These are phyloP conservation scores for Clarias platycephalus DNA, from an alignment of 2,797 vertebrate species.

Conservation along the genomic window DNA sequence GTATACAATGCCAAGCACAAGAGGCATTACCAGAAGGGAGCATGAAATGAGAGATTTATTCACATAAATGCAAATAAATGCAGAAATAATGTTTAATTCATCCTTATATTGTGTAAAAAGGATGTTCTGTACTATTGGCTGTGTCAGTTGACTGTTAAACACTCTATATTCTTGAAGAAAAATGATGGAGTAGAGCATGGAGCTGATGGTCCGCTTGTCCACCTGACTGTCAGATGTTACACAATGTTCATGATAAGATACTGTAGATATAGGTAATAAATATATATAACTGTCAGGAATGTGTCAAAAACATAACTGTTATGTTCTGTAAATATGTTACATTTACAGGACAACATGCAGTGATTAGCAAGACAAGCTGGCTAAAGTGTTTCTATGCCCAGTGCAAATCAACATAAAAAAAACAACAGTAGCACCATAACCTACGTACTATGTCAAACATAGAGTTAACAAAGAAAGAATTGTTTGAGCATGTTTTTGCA, in stretches of 20 bases:
- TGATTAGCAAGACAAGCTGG: constrained; percentile 16
- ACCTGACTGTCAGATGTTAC: constrained; percentile 36
- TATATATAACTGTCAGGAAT: constrained; percentile 11
- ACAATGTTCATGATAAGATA: constrained; percentile 15
- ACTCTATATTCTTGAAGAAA: background rate
- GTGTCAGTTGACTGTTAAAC: background rate
- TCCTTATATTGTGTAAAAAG: background rate
- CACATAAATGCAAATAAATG: background rate
- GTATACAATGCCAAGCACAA: background rate
- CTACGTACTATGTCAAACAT: constrained; percentile 13
- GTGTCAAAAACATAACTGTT: constrained; percentile 5
- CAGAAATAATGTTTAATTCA: constrained; percentile 5
- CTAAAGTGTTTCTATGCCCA: constrained; percentile 15
- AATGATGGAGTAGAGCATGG: background rate
- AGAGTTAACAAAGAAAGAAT: constrained; percentile 1
- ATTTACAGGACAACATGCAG: background rate
- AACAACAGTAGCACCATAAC: constrained; percentile 1
- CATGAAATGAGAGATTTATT: constrained; percentile 8
- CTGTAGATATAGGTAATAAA: background rate
- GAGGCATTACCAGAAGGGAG: background rate
- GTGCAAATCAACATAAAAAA: constrained; percentile 15
- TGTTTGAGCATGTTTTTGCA: background rate
- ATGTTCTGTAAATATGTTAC: constrained; percentile 16
- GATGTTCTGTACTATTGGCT: constrained; percentile 11
- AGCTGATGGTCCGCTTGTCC: background rate